Percentiles rank a stretch among this genome's conserved stretches.
Conservation (phyloP, 1,140 invertebrate species). For the Euborellia annulipes region DNA sequence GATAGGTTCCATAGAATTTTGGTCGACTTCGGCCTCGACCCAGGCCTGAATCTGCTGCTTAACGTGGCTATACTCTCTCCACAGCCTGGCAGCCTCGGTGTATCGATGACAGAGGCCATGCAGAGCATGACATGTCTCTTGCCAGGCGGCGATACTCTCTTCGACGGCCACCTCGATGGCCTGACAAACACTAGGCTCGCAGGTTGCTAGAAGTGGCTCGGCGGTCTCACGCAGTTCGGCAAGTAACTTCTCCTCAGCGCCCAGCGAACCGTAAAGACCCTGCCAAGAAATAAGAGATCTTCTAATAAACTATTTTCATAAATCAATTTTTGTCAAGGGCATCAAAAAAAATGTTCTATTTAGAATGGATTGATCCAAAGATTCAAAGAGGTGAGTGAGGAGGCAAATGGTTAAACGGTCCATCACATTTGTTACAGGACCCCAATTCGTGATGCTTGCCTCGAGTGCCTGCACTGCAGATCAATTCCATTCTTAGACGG, state of each 20-base stretch:
- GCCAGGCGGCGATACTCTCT: conserved; percentile 56
- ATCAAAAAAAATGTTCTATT: too few relatives aligned
- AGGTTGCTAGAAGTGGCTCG: conserved; percentile 47
- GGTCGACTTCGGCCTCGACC: conserved; percentile 30
- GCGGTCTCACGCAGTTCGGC: conserved; percentile 48
- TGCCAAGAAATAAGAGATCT: too few relatives aligned
- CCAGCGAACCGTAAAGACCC: conserved; percentile 45
- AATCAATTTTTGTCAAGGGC: too few relatives aligned
- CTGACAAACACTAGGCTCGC: conserved; percentile 47
- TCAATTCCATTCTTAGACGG: too few relatives aligned
- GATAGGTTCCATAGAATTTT: background rate
- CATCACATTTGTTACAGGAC: too few relatives aligned
- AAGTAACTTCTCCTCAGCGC: conserved; percentile 47
- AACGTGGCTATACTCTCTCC: conserved; percentile 57
- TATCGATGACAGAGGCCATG: conserved; percentile 52
- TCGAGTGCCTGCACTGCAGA: too few relatives aligned
- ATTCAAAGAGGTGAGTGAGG: too few relatives aligned
- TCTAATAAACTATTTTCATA: too few relatives aligned
- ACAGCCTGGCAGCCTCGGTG: conserved; percentile 56
- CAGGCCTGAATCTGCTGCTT: conserved; percentile 53
- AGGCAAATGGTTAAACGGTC: too few relatives aligned
- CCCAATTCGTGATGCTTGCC: too few relatives aligned
- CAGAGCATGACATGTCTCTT: conserved; percentile 53
- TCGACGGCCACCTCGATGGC: conserved; percentile 51
- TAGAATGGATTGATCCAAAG: too few relatives aligned